Conservation (phyloP, 2,797 vertebrate species). For the Pitangus sulphuratus region DNA sequence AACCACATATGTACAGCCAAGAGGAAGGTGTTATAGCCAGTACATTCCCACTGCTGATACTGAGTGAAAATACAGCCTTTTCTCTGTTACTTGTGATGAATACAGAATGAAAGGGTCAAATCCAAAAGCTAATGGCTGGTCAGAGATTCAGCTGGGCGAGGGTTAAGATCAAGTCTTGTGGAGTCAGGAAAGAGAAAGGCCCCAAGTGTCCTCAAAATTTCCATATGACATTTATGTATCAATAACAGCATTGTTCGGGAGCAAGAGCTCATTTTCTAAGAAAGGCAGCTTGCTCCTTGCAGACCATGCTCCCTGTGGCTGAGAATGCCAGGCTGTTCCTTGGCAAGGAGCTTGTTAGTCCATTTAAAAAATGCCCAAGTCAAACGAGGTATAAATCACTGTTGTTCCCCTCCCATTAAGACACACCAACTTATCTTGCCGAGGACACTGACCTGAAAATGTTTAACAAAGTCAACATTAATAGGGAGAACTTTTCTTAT, state of each 20-base stretch:
- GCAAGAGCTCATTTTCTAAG: constrained; percentile 50
- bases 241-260: constrained; percentile 72
- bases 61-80: neutral
- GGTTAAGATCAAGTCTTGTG: constrained; percentile 71
- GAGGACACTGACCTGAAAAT: constrained; percentile 34
- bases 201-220: constrained; percentile 75
- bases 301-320: neutral
- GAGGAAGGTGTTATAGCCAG: neutral
- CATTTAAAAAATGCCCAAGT: neutral
- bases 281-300: constrained; percentile 42
- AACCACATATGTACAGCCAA: rapidly evolving
- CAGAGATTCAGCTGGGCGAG: constrained; percentile 47
- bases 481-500: neutral
- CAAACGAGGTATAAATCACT: neutral
- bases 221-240: constrained; percentile 77
- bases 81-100: constrained; percentile 9
- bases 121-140: constrained; percentile 43
- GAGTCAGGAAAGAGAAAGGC: constrained; percentile 74
- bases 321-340: constrained; percentile 42
- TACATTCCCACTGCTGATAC: neutral
- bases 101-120: constrained; percentile 32
- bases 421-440: neutral
- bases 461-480: neutral
- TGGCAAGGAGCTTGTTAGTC: neutral
- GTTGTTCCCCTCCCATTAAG: rapidly evolving